phyloP scores from a whole-genome alignment of 64 coral and sea anemone species.

The Trachythela sp. region DNA sequence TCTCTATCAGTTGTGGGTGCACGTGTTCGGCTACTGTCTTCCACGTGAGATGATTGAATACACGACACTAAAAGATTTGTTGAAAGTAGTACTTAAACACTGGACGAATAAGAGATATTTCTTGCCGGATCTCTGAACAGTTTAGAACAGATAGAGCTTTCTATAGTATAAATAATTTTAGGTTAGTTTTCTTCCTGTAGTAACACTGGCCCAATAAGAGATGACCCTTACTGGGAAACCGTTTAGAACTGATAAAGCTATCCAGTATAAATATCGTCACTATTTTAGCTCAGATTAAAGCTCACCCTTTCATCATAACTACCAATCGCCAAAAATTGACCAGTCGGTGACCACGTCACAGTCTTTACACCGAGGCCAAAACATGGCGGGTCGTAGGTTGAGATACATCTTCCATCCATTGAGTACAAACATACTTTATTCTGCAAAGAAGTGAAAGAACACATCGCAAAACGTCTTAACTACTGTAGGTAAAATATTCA shows the following conservation, averaged over 20 bases:
- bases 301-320: slow-evolving; percentile 91
- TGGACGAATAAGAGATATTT: background rate
- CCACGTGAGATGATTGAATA: slow-evolving; percentile 95
- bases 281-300: background rate
- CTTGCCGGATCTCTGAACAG: too few relatives aligned
- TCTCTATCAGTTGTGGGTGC: slow-evolving; percentile 63
- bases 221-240: too few relatives aligned
- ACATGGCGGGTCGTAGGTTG: slow-evolving; percentile 77
- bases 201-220: too few relatives aligned
- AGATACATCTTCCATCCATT: slow-evolving; percentile 73
- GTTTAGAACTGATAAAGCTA: too few relatives aligned
- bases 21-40: slow-evolving; percentile 84
- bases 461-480: background rate
- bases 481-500: too few relatives aligned
- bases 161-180: too few relatives aligned
- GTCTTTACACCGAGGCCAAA: slow-evolving; percentile 90
- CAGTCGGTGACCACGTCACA: slow-evolving; percentile 82
- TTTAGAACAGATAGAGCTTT: too few relatives aligned
- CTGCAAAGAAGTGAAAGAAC: slow-evolving; percentile 29
- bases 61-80: slow-evolving; percentile 74
- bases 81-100: too few relatives aligned
- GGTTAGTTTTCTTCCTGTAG: too few relatives aligned
- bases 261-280: too few relatives aligned
- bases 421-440: slow-evolving; percentile 85
- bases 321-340: slow-evolving; percentile 94